Evolutionary conservation across 2,888 invertebrate genomes (phyloP), one percentile per base, ranked within the genome.

Genomic region (Ochropacha duplaris): DNA sequence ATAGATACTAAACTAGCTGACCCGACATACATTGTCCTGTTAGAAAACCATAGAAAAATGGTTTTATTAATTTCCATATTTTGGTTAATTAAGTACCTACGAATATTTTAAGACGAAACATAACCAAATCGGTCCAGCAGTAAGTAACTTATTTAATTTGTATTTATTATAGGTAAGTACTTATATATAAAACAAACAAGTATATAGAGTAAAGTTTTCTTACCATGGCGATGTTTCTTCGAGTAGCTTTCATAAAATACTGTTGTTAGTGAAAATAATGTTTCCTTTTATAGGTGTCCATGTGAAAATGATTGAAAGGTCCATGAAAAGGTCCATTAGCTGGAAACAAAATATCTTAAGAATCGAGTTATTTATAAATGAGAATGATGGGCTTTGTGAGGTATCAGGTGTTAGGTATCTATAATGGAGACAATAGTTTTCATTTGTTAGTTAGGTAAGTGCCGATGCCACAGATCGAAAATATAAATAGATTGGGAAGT

Each of bases 301-400:
- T 68, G 63, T 66, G 59, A 62, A 68, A 62, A 67, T 86, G 81
- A 86, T 87, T 85, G 85, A 86, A 78, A 71, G 79, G 64, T 71
- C 56, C 59, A 79, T 79, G 78, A 86, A 84, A 78, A 79, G 74
- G 69, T 74, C 89, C 91, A 90, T 90, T 90, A 90, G 77, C 59
- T 58, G 54, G 71, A 74, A 74, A 76, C 68, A 61, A 57, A 65
- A 78, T 71, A 62, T 50, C 36, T n/a, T 44, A 9, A 14, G 16
- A 44, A 57, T 67, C 62, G 60, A 64, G 64, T 59, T 72, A 72
- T 72, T 71, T 66, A 68, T 74, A 70, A 66, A 65, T 61, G 60
- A 61, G 54, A 57, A 22, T 34, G 49, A 11, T n/a, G 16, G 28
- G 55, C 55, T 57, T 61, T 55, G 54, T 57, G 51, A 22, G 54